Base-by-base conservation (phyloP, 2,113 vertebrate genomes). In the Nerophis lumbriciformis region DNA sequence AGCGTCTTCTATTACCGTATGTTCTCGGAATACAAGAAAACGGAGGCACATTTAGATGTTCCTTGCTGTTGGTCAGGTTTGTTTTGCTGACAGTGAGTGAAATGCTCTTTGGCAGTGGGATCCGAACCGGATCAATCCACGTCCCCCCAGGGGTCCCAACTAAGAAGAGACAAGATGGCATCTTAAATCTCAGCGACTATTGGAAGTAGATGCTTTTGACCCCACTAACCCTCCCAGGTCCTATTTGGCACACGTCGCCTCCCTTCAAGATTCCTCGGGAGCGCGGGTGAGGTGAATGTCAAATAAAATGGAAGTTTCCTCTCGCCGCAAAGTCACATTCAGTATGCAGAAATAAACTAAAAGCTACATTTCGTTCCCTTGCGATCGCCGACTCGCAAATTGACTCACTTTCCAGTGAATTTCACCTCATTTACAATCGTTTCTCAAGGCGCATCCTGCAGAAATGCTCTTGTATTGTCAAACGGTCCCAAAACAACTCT, bases 41-140 rank as follows among this genome's bases (percentile, higher is more conserved):
- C 28, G 53, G 42, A 38, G 60, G 53, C 47, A 38, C 48, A 44
- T 59, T 57, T 16, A 19, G 42, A 42, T 42, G 44, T 60, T 60
- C 15, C 59, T 63, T 56, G 78, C 72, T 70, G 54, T 72, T 36
- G 48, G 53, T 48, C 69, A 6, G 44, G 57, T 69, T 68, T 72
- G 73, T 68, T 70, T 83, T 73, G 71, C 59, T 67, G 62, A 66
- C 69, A 81, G 59, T 61, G 65, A 77, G 65, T 35, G 36, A 72
- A 72, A 72, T 64, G 21, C 56, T 61, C 61, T 69, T 71, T 62
- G 48, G 68, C 61, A 64, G 73, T 54, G 3, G n/a, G 68, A 76
- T 66, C 49, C 58, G 59, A 73, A 76, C 75, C 65, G 59, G 64
- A 73, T 67, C 75, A 77, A 62, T 61, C 61, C 49, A 35, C 14